These are phyloP conservation scores for Apus apus DNA, from an alignment of 2,113 vertebrate species.

Conservation along the genomic window DNA sequence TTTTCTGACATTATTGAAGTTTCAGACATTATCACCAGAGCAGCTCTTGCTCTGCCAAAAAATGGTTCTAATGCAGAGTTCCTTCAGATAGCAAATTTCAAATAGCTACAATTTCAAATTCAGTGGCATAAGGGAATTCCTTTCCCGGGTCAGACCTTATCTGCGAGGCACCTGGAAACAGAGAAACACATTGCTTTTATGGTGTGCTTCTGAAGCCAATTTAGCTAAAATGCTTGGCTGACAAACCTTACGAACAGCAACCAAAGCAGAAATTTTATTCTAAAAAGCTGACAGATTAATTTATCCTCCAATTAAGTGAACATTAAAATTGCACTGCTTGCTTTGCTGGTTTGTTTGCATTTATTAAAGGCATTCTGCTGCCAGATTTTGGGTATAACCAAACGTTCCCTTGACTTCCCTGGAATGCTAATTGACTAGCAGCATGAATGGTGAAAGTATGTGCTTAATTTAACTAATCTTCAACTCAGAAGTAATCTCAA, in stretches of 20 bases:
- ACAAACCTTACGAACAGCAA: conserved; percentile 28
- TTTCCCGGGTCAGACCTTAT: conserved; percentile 11
- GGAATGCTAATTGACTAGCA: conserved; percentile 38
- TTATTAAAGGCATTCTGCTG: conserved; percentile 52
- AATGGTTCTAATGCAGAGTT: conserved; percentile 23
- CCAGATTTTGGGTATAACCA: conserved; percentile 69
- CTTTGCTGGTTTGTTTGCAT: conserved; percentile 40
- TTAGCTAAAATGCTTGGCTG: conserved; percentile 9
- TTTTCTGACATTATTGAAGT: background rate
- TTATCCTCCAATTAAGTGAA: conserved; percentile 26
- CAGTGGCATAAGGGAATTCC: background rate
- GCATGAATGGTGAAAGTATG: conserved; percentile 9
- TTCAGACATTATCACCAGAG: conserved; percentile 22
- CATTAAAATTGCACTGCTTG: background rate
- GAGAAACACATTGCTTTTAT: background rate
- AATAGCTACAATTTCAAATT: conserved; percentile 36
- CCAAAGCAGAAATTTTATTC: conserved; percentile 20
- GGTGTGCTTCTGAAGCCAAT: background rate
- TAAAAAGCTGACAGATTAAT: background rate
- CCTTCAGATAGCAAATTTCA: conserved; percentile 4
- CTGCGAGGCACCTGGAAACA: conserved; percentile 15
- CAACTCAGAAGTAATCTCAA: conserved; percentile 22
- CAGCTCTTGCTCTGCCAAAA: conserved; percentile 25
- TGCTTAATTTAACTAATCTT: conserved; percentile 43
- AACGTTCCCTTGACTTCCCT: conserved; percentile 39